phyloP scores from a whole-genome alignment of 2,888 invertebrate genomes.

The Tyria jacobaeae region DNA sequence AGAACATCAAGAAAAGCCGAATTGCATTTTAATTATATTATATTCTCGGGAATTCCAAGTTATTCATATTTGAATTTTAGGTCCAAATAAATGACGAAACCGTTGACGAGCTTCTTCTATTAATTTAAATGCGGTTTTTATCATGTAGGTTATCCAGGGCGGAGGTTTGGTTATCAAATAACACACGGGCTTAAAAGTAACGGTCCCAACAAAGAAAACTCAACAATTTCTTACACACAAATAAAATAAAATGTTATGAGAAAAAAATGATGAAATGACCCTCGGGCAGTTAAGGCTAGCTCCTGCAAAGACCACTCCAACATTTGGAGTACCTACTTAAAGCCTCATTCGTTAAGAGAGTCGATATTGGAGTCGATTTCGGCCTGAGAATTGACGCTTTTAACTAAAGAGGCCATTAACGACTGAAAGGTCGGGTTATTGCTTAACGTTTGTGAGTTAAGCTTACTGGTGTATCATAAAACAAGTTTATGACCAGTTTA shows the following conservation, averaged over 20 bases:
- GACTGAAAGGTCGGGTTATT: constrained; percentile 35
- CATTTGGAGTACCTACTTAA: constrained; percentile 47
- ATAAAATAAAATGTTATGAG: constrained; percentile 30
- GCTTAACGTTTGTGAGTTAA: constrained; percentile 19
- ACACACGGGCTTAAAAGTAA: too few species aligned
- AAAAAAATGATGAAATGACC: constrained; percentile 41
- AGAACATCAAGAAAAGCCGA: too few species aligned
- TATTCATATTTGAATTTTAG: too few species aligned
- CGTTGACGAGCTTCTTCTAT: too few species aligned
- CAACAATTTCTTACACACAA: constrained; percentile 13
- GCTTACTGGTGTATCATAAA: constrained; percentile 30
- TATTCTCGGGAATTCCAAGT: too few species aligned
- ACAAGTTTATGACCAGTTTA: constrained; percentile 14
- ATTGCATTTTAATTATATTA: too few species aligned
- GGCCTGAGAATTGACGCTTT: constrained; percentile 44
- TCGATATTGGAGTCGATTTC: constrained; percentile 40
- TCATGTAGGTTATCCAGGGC: too few species aligned
- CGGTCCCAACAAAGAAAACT: constrained; percentile 11
- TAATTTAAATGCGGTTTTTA: too few species aligned
- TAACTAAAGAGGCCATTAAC: constrained; percentile 48
- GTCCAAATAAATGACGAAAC: too few species aligned
- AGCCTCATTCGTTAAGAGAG: constrained; percentile 36
- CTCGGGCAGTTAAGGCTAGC: too few species aligned
- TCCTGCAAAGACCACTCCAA: constrained; percentile 29
- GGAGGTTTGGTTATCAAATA: too few species aligned